Base-by-base conservation (phyloP, 2,888 invertebrate species). In the Ochropleura leucogaster region DNA sequence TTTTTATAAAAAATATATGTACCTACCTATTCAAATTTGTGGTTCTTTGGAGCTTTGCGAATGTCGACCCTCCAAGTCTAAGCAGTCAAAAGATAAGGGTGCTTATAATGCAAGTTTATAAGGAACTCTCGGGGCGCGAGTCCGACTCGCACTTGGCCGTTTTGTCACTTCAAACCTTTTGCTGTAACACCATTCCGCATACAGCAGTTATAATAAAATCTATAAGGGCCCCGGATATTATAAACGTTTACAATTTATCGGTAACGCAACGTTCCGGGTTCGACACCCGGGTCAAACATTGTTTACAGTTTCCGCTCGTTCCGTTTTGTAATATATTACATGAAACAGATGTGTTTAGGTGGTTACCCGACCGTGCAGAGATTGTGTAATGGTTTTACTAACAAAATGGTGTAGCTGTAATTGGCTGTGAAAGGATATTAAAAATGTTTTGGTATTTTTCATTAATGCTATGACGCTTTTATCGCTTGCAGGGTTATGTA, bases 241-340 rank as follows among this genome's bases (percentile, higher is more conserved):
- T 67, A 74, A 79, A 79, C 74, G 77, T 77, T 77, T 77, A 82
- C 63, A 85, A 82, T 72, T 71, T 73, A 85, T 82, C 42, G 46
- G 16, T 66, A 63, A 30, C 60, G 30, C 49, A 62, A 20, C 64
- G 51, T 87, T 83, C 87, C 87, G 80, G 85, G 88, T 88, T 87
- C 85, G 76, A 85, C 64, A 79, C 74, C 80, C 87, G 71, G 73
- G 76, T 66, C 68, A 70, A 53, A 74, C 74, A 86, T 77, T 88
- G 84, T 87, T 87, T 88, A 87, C 79, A 68, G 67, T 77, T 73
- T 74, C 64, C 71, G 14, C 68, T 64, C 68, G 80, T 68, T 77
- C 74, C 67, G 65, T 65, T 86, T 84, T 76, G 62, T 70, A 72
- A 75, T 72, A 73, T 72, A 79, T 78, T 67, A 81, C 67, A 80